Evolutionary conservation across 2,113 vertebrate species (phyloP).

Genomic region (Mormyrus lacerda): DNA sequence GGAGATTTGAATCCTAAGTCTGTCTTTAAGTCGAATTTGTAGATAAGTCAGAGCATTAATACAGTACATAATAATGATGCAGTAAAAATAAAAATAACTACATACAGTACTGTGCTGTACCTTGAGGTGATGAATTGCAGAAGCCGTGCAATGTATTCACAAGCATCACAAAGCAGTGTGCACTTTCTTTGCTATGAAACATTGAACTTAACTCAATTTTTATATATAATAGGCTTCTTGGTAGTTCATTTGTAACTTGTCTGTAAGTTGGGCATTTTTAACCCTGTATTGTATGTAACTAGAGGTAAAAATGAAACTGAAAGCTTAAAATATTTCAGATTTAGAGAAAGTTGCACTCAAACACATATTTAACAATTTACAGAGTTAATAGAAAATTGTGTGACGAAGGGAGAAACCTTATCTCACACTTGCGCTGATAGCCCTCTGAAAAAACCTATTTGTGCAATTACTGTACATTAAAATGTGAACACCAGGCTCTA

Average conservation of each 20-base stretch:
- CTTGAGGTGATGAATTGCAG: background rate
- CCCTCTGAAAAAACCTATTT: background rate
- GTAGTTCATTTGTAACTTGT: background rate
- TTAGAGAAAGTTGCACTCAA: background rate
- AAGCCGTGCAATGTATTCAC: background rate
- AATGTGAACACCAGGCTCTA: background rate
- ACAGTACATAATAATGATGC: background rate
- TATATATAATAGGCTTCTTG: background rate
- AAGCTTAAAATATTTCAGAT: background rate
- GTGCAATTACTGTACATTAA: background rate
- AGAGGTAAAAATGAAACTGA: background rate
- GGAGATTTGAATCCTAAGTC: background rate
- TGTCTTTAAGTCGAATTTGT: background rate
- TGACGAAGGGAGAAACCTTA: background rate
- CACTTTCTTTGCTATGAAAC: background rate
- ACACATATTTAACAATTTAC: background rate
- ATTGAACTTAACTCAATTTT: background rate
- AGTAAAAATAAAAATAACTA: background rate
- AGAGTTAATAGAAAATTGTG: background rate
- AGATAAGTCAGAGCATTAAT: background rate
- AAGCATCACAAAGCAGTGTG: background rate
- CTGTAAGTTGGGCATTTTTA: background rate
- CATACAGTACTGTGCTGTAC: background rate
- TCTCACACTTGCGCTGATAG: background rate
- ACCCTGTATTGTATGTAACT: background rate